Conservation (phyloP, 2,797 vertebrate genomes). For the Leptatherina wallacei region DNA sequence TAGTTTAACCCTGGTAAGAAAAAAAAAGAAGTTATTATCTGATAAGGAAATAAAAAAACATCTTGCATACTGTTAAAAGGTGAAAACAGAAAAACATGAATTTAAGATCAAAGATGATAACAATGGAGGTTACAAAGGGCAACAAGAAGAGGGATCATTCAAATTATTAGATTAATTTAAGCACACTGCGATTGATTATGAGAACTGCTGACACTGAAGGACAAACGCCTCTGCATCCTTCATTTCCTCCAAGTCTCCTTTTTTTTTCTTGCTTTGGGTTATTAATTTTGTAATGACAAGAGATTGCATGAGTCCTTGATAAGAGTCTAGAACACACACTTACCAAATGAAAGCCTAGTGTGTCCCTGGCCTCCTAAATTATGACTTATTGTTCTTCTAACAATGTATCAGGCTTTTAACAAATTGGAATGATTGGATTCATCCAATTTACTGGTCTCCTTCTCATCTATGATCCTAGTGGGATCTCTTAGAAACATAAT, state of each 20-base stretch:
- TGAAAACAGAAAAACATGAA: conserved; percentile 43
- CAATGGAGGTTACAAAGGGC: conserved; percentile 23
- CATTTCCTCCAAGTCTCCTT: conserved; percentile 40
- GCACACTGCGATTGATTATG: conserved; percentile 51
- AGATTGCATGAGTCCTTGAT: conserved; percentile 69
- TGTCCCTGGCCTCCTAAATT: conserved; percentile 65
- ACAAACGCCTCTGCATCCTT: conserved; percentile 42
- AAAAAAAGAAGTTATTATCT: conserved; percentile 16
- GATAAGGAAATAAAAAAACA: no score
- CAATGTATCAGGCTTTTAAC: conserved; percentile 75
- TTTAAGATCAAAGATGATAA: conserved; percentile 64
- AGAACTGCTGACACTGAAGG: conserved; percentile 41
- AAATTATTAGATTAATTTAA: conserved; percentile 67
- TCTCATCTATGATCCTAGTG: conserved; percentile 62
- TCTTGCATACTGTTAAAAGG: conserved; percentile 42
- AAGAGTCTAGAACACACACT: conserved; percentile 67
- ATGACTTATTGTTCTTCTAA: conserved; percentile 79
- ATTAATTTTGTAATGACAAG: conserved; percentile 75
- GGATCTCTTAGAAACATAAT: conserved; percentile 64
- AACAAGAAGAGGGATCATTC: conserved; percentile 51
- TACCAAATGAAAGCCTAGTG: conserved; percentile 59
- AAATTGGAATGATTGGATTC: conserved; percentile 77
- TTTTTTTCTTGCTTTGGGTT: conserved; percentile 55
- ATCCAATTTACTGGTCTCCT: conserved; percentile 67
- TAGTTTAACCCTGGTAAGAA: conserved; percentile 37